Evolutionary conservation across 1,140 invertebrate species (phyloP).

Genomic region (Apocrypta bakeri): DNA sequence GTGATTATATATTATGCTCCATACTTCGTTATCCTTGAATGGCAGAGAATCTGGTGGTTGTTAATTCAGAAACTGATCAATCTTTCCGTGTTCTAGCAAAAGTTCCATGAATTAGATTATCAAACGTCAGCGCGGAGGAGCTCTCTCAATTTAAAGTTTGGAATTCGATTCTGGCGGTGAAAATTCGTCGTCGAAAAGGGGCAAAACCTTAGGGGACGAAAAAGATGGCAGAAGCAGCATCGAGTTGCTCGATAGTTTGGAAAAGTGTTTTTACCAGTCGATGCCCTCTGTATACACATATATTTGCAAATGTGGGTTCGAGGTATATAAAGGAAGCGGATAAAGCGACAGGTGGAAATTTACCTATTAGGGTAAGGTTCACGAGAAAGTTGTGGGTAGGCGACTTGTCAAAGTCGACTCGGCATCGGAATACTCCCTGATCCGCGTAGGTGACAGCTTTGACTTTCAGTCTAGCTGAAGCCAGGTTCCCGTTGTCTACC

Average conservation of each 20-base stretch:
- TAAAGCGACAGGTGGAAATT: conserved; percentile 62
- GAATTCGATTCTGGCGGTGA: conserved; percentile 14
- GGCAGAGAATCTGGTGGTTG: too few relatives aligned
- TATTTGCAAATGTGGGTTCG: neutral
- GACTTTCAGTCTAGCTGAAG: conserved; percentile 80
- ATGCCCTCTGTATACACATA: neutral
- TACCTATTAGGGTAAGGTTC: conserved; percentile 90
- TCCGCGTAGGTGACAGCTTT: conserved; percentile 82
- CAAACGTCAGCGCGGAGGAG: conserved; percentile 1
- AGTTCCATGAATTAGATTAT: neutral
- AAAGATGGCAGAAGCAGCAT: neutral
- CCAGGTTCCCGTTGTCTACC: conserved; percentile 78
- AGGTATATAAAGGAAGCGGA: conserved; percentile 33
- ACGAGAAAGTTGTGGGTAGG: conserved; percentile 89
- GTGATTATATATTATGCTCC: too few relatives aligned
- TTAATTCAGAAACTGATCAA: neutral
- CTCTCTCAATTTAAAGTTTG: conserved; percentile 49
- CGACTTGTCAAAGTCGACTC: conserved; percentile 89
- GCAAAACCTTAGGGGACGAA: neutral
- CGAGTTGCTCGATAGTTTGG: conserved; percentile 10
- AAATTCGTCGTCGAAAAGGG: neutral
- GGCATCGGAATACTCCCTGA: conserved; percentile 86
- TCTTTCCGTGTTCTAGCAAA: neutral
- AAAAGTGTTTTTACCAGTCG: neutral
- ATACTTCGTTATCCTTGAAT: too few relatives aligned